Conservation (phyloP, 2,888 invertebrate genomes). For the Molorchus minor region DNA sequence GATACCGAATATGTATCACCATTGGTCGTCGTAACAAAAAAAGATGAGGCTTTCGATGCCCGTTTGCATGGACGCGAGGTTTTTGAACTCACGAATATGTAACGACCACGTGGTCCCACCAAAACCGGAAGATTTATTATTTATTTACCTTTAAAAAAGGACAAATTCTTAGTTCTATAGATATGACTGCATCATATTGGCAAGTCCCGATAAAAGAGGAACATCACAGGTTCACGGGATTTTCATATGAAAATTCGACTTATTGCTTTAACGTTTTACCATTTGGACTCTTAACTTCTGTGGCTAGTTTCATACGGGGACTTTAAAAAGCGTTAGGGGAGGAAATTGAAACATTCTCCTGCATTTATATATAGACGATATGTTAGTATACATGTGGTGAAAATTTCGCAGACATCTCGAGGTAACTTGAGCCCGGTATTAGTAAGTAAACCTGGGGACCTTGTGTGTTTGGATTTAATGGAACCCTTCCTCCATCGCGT, state of each 20-base stretch:
- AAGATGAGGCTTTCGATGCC: not conserved
- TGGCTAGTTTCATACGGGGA: conserved; percentile 8
- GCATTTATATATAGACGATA: not conserved
- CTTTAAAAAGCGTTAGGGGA: not conserved
- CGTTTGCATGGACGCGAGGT: not conserved
- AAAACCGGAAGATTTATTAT: not conserved
- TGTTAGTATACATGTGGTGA: not conserved
- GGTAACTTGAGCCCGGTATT: not conserved
- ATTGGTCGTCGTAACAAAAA: not conserved
- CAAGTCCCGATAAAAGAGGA: conserved; percentile 27
- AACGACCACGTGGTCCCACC: not conserved
- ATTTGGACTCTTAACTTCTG: conserved; percentile 3
- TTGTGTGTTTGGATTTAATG: too few species aligned
- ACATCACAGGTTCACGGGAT: conserved; percentile 12
- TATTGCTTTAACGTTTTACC: conserved; percentile 19
- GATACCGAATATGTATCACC: conserved; percentile 2
- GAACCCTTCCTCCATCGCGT: too few species aligned
- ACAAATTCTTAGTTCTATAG: not conserved
- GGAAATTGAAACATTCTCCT: not conserved
- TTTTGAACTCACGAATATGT: not conserved
- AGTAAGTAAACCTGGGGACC: not conserved
- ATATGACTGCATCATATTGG: conserved; percentile 12
- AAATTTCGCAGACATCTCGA: not conserved
- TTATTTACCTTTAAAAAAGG: not conserved
- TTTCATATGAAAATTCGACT: conserved; percentile 21